These are phyloP conservation scores for Camelus bactrianus DNA, from an alignment of 2,113 vertebrate genomes.

Conservation along the genomic window DNA sequence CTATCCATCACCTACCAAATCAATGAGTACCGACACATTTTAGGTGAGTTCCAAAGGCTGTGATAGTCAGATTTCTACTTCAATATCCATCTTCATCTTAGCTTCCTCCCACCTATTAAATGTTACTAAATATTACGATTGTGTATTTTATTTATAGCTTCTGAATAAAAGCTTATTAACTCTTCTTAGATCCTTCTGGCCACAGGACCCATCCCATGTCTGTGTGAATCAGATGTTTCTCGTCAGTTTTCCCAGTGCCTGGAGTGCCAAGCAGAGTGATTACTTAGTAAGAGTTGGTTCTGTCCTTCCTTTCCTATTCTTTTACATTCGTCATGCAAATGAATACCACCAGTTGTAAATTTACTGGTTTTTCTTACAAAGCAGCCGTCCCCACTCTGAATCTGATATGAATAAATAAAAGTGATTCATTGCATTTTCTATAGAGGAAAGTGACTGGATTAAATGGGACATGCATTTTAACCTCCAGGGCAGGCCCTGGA, in stretches of 20 bases:
- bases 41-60: constrained; percentile 41
- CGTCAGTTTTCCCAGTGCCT: background rate
- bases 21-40: background rate
- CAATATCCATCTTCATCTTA: constrained; percentile 6
- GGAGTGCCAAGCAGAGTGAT: background rate
- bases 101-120: background rate
- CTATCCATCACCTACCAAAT: background rate
- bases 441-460: constrained; percentile 14
- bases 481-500: background rate
- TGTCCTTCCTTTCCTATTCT: background rate
- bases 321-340: constrained; percentile 14
- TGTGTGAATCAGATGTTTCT: background rate
- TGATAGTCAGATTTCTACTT: constrained; percentile 48
- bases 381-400: background rate
- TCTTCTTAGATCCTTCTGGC: constrained; percentile 4
- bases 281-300: constrained; percentile 46
- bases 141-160: constrained; percentile 55
- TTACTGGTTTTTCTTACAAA: constrained; percentile 61
- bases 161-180: constrained; percentile 3
- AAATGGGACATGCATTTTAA: constrained; percentile 48
- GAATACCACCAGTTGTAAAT: constrained; percentile 44
- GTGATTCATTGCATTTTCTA: constrained; percentile 10
- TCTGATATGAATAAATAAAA: constrained; percentile 54
- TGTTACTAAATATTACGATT: constrained; percentile 22
- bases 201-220: background rate